phyloP scores from a whole-genome alignment of 2,888 invertebrate species.

The Liopterus haemorrhoidalis region DNA sequence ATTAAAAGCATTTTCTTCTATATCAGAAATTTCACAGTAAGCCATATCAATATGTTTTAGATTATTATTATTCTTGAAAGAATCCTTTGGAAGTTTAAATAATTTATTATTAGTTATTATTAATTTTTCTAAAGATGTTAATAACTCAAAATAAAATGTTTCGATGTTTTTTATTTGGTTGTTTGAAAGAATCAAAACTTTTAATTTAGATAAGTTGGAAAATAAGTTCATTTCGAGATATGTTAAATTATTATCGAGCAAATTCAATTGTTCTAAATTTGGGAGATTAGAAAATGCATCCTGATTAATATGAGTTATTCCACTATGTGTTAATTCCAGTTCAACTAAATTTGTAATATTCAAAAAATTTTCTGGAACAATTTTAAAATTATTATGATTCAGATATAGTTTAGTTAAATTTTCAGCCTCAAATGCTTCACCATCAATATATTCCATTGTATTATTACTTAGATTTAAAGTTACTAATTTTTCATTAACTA shows the following conservation, averaged over 20 bases:
- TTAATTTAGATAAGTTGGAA: constrained; percentile 12
- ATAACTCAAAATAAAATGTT: constrained; percentile 18
- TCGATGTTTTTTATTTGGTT: constrained; percentile 17
- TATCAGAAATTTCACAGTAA: constrained; percentile 14
- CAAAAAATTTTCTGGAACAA: constrained; percentile 2
- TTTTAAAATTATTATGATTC: constrained; percentile 14
- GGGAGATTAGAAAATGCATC: constrained; percentile 10
- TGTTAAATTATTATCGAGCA: constrained; percentile 14
- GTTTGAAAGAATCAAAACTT: constrained; percentile 17
- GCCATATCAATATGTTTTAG: constrained; percentile 11
- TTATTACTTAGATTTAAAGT: constrained; percentile 6
- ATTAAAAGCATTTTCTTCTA: constrained; percentile 15
- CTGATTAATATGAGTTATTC: constrained; percentile 13
- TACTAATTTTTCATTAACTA: constrained; percentile 1
- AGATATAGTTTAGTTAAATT: constrained; percentile 10
- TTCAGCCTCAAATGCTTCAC: constrained; percentile 7
- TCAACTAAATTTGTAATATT: constrained; percentile 13
- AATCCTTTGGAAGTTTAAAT: constrained; percentile 13
- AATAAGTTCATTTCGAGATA: constrained; percentile 12
- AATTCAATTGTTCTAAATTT: constrained; percentile 14
- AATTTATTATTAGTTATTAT: constrained; percentile 14
- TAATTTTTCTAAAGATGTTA: constrained; percentile 17
- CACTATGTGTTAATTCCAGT: constrained; percentile 13
- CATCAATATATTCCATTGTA: constrained; percentile 15
- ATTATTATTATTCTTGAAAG: constrained; percentile 12